Evolutionary conservation across 1,140 invertebrate genomes (phyloP).

Genomic region (Drosophila ficusphila): DNA sequence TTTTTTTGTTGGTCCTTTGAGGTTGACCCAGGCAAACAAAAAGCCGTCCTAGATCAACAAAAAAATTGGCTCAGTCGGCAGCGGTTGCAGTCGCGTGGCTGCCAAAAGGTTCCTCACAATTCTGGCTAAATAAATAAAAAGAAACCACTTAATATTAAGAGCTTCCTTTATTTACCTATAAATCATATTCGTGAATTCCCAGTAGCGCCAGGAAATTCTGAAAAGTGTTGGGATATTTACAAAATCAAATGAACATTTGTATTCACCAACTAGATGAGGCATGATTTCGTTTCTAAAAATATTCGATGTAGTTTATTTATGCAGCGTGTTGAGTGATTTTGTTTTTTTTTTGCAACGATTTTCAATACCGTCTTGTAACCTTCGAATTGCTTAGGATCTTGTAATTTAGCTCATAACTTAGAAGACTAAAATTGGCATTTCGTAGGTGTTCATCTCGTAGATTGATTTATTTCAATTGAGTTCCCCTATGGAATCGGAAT

Average conservation of each 20-base stretch:
- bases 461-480: slow-evolving; percentile 36
- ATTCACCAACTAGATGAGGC: slow-evolving; percentile 24
- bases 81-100: slow-evolving; percentile 30
- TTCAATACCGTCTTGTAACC: slow-evolving; percentile 13
- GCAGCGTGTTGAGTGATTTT: slow-evolving; percentile 27
- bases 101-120: slow-evolving; percentile 2
- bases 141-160: background rate
- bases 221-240: slow-evolving; percentile 11
- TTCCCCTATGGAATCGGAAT: slow-evolving; percentile 33
- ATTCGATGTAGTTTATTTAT: slow-evolving; percentile 15
- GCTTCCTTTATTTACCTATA: slow-evolving; percentile 12
- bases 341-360: slow-evolving; percentile 4
- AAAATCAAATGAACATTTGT: slow-evolving; percentile 1
- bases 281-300: slow-evolving; percentile 20
- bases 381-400: background rate
- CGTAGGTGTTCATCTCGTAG: background rate
- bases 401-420: slow-evolving; percentile 5
- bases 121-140: slow-evolving; percentile 1
- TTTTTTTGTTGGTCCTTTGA: slow-evolving; percentile 26
- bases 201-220: background rate
- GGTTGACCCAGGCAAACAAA: slow-evolving; percentile 47
- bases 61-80: slow-evolving; percentile 47
- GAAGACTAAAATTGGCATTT: slow-evolving; percentile 8
- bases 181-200: slow-evolving; percentile 14
- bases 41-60: slow-evolving; percentile 49